phyloP scores from a whole-genome alignment of 2,888 invertebrate genomes.

The Formica aserva region DNA sequence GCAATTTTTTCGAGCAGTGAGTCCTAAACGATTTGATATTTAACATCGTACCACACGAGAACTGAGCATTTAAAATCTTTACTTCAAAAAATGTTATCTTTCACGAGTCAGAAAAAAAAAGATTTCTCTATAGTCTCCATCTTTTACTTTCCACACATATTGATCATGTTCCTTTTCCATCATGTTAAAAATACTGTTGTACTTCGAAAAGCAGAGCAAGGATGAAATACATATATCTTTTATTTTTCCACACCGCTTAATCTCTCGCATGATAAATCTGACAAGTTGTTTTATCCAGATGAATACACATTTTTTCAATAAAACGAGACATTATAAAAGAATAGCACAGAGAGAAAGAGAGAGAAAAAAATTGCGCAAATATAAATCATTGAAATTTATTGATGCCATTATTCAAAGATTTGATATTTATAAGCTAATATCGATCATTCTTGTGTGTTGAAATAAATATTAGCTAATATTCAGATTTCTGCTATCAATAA shows the following conservation, averaged over 20 bases:
- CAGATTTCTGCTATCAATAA: neutral
- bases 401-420: neutral
- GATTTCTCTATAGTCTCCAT: neutral
- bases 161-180: neutral
- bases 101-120: neutral
- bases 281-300: conserved; percentile 6
- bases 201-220: neutral
- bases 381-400: conserved; percentile 12
- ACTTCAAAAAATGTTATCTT: neutral
- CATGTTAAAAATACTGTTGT: neutral
- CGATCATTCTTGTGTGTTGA: neutral
- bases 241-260: conserved; percentile 21
- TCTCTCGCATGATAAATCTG: conserved; percentile 26
- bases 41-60: neutral
- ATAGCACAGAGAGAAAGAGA: neutral
- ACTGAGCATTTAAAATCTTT: neutral
- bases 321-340: neutral
- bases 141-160: neutral
- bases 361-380: conserved; percentile 1
- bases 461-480: neutral
- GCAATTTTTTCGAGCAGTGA: conserved; percentile 94
- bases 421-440: no score
- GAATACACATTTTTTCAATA: conserved; percentile 23
- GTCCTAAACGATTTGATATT: conserved; percentile 80
- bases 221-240: neutral